These are phyloP conservation scores for Reinhardtius hippoglossoides DNA, from an alignment of 2,113 vertebrate genomes.

Conservation along the genomic window DNA sequence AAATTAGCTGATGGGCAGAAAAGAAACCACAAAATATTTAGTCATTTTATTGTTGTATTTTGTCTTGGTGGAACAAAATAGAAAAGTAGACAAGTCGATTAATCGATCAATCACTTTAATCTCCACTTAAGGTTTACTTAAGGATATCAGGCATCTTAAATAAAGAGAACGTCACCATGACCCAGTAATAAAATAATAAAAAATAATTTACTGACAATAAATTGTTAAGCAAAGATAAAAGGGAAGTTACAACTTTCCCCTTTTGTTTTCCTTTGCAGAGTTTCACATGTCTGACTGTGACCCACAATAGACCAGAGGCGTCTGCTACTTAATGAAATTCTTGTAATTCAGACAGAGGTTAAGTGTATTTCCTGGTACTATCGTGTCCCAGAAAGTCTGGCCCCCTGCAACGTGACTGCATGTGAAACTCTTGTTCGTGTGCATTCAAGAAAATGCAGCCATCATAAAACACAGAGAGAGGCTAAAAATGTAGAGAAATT, in stretches of 20 bases:
- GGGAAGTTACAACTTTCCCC: too few species aligned
- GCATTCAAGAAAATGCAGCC: not conserved
- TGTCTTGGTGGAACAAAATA: not conserved
- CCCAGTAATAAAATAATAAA: not conserved
- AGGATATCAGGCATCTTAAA: too few species aligned
- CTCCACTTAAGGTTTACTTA: too few species aligned
- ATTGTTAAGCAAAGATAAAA: not conserved
- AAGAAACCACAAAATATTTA: too few species aligned
- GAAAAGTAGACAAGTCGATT: too few species aligned
- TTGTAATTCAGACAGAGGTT: constrained; percentile 15
- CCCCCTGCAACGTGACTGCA: not conserved
- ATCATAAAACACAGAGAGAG: not conserved
- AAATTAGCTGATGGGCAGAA: too few species aligned
- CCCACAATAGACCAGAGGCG: constrained; percentile 18
- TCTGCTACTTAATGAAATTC: constrained; percentile 14
- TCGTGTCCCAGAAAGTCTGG: not conserved
- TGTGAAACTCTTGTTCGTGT: not conserved
- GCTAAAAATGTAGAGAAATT: too few species aligned
- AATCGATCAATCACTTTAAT: too few species aligned
- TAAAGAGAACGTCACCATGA: too few species aligned
- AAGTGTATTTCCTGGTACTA: not conserved
- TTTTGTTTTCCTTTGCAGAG: not conserved
- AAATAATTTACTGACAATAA: not conserved
- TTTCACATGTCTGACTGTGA: not conserved
- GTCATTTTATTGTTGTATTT: not conserved